These are phyloP conservation scores for Zoanthus sociatus DNA, from an alignment of 92 coral and sea anemone genomes.

Conservation along the genomic window DNA sequence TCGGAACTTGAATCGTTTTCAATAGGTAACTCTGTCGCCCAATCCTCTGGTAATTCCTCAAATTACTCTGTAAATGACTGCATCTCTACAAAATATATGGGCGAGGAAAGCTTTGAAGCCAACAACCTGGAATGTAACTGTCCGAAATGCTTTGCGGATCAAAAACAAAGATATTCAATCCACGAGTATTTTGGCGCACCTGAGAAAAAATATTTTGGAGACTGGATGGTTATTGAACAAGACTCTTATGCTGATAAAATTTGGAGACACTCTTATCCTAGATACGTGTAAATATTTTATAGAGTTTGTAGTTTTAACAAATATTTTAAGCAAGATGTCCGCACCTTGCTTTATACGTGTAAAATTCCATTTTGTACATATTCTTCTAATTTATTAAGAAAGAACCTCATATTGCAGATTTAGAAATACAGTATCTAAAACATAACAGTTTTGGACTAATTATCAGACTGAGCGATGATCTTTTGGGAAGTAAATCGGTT, in stretches of 20 bases:
- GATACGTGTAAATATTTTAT: slow-evolving; percentile 30
- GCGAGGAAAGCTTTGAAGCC: slow-evolving; percentile 57
- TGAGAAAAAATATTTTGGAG: slow-evolving; percentile 87
- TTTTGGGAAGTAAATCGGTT: too few relatives aligned
- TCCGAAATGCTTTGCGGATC: slow-evolving; percentile 68
- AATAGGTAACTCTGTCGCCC: slow-evolving; percentile 71
- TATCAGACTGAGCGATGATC: too few relatives aligned
- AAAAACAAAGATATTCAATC: slow-evolving; percentile 55
- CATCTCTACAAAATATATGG: slow-evolving; percentile 25
- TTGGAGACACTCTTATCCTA: slow-evolving; percentile 45
- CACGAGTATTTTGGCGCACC: slow-evolving; percentile 80
- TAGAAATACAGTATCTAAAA: too few relatives aligned
- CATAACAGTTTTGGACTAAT: too few relatives aligned
- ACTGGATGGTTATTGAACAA: slow-evolving; percentile 72
- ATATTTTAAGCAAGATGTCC: not conserved
- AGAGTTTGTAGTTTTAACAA: not conserved
- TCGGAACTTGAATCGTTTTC: slow-evolving; percentile 81
- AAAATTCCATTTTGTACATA: slow-evolving; percentile 20
- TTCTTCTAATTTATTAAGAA: not conserved
- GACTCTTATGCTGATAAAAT: not conserved
- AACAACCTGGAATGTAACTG: slow-evolving; percentile 68
- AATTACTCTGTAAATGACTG: slow-evolving; percentile 14
- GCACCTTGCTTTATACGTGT: slow-evolving; percentile 4
- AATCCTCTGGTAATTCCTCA: slow-evolving; percentile 63
- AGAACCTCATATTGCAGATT: not conserved